A percentile compares a stretch with the other conserved stretches of the same genome.
These are phyloP conservation scores for Pyrgilauda ruficollis DNA, from an alignment of 2,113 vertebrate species.

Conservation along the genomic window DNA sequence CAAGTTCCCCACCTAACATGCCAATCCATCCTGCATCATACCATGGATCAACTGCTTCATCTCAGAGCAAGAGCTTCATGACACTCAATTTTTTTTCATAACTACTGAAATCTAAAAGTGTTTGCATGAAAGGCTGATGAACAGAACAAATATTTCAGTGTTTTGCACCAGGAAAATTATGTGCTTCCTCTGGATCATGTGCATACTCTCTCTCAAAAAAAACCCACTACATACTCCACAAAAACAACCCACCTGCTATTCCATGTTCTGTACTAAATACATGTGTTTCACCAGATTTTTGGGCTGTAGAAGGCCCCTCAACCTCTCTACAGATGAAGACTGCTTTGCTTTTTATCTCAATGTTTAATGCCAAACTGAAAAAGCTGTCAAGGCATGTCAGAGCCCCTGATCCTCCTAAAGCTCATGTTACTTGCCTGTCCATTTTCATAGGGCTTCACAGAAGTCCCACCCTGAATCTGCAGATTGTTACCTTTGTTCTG, in stretches of 20 bases:
- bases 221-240: background rate
- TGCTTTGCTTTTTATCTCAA: background rate
- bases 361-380: background rate
- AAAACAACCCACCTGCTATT: background rate
- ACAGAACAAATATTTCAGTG: background rate
- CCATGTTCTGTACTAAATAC: background rate
- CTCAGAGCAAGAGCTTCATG: background rate
- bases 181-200: background rate
- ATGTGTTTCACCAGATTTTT: background rate
- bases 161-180: background rate
- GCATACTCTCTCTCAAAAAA: background rate
- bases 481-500: background rate
- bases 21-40: background rate
- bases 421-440: background rate
- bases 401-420: background rate
- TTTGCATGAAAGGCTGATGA: background rate
- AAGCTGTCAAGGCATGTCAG: background rate
- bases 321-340: background rate
- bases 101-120: background rate
- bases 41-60: background rate
- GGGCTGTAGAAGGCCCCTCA: background rate
- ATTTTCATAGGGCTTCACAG: background rate
- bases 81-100: background rate
- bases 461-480: background rate
- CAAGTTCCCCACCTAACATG: background rate